These are phyloP conservation scores for Todiramphus chloris DNA, from an alignment of 2,113 vertebrate genomes.

Conservation along the genomic window DNA sequence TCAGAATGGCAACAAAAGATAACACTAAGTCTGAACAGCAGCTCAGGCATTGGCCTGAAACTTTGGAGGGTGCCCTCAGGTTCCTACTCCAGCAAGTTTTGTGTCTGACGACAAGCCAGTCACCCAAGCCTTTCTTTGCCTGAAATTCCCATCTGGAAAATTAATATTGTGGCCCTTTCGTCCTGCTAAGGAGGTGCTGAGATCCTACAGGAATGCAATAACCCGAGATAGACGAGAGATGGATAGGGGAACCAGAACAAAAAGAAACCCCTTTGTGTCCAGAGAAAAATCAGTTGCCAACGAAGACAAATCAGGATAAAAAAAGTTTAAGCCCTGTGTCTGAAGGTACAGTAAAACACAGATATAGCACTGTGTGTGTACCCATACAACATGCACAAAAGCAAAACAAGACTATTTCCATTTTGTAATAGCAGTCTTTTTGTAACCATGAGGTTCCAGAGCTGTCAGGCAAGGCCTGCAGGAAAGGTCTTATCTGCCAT, in stretches of 20 bases:
- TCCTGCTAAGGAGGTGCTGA: background rate
- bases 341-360: background rate
- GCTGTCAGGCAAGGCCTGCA: background rate
- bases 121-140: background rate
- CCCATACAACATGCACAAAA: background rate
- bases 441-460: background rate
- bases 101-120: background rate
- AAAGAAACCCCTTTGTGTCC: background rate
- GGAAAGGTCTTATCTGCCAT: background rate
- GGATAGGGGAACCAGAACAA: background rate
- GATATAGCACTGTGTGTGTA: background rate
- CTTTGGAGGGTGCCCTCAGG: background rate
- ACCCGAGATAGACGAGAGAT: background rate
- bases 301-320: background rate
- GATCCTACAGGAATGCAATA: background rate
- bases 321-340: background rate
- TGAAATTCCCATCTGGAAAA: background rate
- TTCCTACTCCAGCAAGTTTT: background rate
- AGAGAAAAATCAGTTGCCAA: background rate
- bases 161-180: rapidly evolving
- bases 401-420: background rate
- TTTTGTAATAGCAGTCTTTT: background rate
- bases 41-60: background rate
- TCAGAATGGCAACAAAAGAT: slow-evolving; percentile 1
- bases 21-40: background rate